phyloP scores from a whole-genome alignment of 2,113 vertebrate species.

The Psephotus haematonotus region DNA sequence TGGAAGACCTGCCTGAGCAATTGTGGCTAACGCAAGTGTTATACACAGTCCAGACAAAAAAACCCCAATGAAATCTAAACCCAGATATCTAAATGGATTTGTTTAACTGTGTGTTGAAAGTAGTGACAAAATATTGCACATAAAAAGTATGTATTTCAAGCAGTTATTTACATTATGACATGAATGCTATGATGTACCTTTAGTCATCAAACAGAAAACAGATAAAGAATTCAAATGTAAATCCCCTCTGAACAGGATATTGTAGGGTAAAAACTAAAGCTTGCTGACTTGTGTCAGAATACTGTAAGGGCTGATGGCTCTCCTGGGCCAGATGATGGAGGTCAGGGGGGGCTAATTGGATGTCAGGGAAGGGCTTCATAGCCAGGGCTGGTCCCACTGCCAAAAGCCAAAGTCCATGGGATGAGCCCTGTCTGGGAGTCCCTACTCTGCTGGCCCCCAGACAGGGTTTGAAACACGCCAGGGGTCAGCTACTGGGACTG shows the following conservation, averaged over 20 bases:
- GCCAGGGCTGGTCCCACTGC: neutral
- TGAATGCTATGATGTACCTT: neutral
- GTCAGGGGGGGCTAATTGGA: rapidly evolving
- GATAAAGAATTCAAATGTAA: neutral
- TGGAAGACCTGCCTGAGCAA: neutral
- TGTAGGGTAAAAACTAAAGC: neutral
- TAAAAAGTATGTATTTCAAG: neutral
- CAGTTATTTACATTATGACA: neutral
- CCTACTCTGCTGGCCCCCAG: neutral
- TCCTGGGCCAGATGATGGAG: rapidly evolving
- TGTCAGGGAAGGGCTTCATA: rapidly evolving
- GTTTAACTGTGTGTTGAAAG: neutral
- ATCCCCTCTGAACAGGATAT: neutral
- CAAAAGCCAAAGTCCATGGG: neutral
- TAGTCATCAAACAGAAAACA: neutral
- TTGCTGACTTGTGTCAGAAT: neutral
- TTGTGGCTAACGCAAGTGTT: neutral
- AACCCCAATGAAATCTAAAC: neutral
- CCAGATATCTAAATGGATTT: neutral
- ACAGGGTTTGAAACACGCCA: neutral
- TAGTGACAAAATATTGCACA: neutral
- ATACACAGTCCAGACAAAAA: neutral
- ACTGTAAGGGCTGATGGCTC: neutral
- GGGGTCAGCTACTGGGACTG: rapidly evolving
- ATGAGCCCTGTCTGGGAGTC: neutral